Evolutionary conservation across 1,140 invertebrate genomes (phyloP).

Genomic region (Sitobion miscanthi): DNA sequence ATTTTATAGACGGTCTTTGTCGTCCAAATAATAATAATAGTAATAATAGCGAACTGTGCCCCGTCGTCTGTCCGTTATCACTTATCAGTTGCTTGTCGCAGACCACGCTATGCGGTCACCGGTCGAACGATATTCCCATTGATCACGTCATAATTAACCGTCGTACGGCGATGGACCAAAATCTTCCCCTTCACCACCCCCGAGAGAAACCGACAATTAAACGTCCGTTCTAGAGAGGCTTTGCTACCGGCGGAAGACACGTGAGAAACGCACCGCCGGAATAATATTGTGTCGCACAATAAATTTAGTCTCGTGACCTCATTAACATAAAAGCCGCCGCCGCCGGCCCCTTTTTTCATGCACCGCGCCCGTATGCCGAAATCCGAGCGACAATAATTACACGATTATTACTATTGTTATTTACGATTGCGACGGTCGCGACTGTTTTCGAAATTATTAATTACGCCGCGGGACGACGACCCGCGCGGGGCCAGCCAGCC

Average conservation of each 20-base stretch:
- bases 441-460: slow-evolving; percentile 30
- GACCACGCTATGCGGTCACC: too few species aligned
- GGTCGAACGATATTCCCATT: too few species aligned
- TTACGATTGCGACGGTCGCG: slow-evolving; percentile 6
- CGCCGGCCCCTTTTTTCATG: neutral
- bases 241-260: neutral
- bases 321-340: slow-evolving; percentile 16
- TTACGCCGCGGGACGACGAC: slow-evolving; percentile 23
- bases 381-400: slow-evolving; percentile 27
- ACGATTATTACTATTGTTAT: slow-evolving; percentile 13
- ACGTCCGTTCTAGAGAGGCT: neutral
- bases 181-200: too few species aligned
- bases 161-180: neutral
- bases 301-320: slow-evolving; percentile 25
- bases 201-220: neutral
- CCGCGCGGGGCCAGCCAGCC: neutral
- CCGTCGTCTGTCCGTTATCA: neutral
- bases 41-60: neutral
- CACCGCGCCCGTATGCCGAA: neutral
- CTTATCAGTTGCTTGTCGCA: neutral
- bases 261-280: neutral
- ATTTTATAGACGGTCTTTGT: slow-evolving; percentile 16
- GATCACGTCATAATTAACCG: too few species aligned
- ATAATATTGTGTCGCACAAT: neutral
- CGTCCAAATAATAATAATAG: neutral